A percentile compares a stretch with the other conserved stretches of the same genome.
Conservation (phyloP, 1,140 invertebrate genomes). For the Cydia fagiglandana region DNA sequence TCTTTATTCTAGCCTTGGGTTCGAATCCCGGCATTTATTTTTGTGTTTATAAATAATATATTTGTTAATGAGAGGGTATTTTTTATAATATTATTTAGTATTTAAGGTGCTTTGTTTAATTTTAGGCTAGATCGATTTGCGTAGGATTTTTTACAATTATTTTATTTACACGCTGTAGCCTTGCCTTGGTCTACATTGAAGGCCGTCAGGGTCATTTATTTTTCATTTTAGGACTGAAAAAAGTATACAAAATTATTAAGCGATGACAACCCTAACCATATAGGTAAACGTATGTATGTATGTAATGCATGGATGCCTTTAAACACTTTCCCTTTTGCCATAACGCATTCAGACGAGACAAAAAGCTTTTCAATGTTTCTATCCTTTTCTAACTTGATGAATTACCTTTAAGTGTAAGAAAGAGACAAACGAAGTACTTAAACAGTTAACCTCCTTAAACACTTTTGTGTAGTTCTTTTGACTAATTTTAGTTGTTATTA, state of each 20-base stretch:
- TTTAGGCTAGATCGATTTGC: no score
- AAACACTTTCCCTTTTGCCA: conserved; percentile 24
- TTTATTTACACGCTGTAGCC: no score
- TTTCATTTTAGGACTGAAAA: no score
- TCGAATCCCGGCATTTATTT: no score
- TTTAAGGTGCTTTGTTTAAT: no score
- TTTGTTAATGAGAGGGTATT: no score
- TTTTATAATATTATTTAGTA: no score
- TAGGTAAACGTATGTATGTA: background rate
- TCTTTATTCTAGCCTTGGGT: no score
- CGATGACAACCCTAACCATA: conserved; percentile 9
- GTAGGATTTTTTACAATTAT: no score
- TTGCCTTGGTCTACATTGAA: no score
- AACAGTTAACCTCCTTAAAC: conserved; percentile 8
- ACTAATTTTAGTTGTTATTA: background rate
- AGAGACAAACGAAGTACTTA: background rate
- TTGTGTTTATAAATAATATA: no score
- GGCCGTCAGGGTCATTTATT: no score
- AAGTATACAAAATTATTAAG: background rate
- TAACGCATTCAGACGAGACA: conserved; percentile 18
- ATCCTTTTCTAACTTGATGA: background rate
- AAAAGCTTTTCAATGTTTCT: conserved; percentile 23
- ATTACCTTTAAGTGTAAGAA: background rate
- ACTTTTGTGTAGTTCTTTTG: background rate
- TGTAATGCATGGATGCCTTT: conserved; percentile 12